phyloP scores from a whole-genome alignment of 2,113 vertebrate species.

The Pollachius pollachius region DNA sequence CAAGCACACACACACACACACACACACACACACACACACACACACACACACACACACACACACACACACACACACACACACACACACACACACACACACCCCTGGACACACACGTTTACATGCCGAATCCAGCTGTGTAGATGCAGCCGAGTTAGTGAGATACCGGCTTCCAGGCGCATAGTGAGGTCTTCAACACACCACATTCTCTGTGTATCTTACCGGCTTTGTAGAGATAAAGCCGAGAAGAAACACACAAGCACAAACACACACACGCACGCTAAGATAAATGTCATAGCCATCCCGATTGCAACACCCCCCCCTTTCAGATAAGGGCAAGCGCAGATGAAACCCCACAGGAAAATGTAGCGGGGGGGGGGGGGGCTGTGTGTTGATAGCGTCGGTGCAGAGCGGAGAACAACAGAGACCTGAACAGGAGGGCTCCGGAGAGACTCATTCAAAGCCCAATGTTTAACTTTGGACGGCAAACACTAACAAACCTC shows the following conservation, averaged over 20 bases:
- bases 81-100: not conserved
- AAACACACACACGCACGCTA: slow-evolving; percentile 35
- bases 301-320: slow-evolving; percentile 30
- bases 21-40: slow-evolving; percentile 3
- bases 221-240: too few species aligned
- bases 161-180: too few species aligned
- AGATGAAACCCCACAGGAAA: slow-evolving; percentile 70
- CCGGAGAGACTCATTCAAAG: slow-evolving; percentile 38
- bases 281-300: slow-evolving; percentile 67
- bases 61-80: slow-evolving; percentile 25
- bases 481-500: slow-evolving; percentile 43
- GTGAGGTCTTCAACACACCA: too few species aligned
- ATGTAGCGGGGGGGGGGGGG: slow-evolving; percentile 45
- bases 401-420: slow-evolving; percentile 50
- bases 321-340: slow-evolving; percentile 58
- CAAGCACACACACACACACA: slow-evolving; percentile 16
- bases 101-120: not conserved
- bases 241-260: not conserved
- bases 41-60: slow-evolving; percentile 18
- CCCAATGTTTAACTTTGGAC: slow-evolving; percentile 46
- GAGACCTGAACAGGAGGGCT: slow-evolving; percentile 40
- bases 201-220: too few species aligned
- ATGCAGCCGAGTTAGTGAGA: too few species aligned
- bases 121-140: too few species aligned
- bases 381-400: slow-evolving; percentile 66